A percentile compares a stretch with the other conserved stretches of the same genome.
Conservation (phyloP, 2,888 invertebrate genomes). For the Itoplectis maculator region DNA sequence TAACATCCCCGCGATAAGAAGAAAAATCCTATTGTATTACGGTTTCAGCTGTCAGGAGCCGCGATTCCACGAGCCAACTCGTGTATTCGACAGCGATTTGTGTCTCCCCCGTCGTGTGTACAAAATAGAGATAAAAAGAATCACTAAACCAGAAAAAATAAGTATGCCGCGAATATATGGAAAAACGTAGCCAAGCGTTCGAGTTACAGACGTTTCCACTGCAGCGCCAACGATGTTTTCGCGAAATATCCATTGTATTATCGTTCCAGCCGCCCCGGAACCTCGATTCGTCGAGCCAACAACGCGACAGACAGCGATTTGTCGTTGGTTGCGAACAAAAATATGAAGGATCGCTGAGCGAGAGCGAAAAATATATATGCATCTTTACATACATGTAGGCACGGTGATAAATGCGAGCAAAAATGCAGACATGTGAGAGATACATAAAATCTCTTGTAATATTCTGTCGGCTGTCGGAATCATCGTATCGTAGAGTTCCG, state of each 20-base stretch:
- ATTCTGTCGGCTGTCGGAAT: too few relatives aligned
- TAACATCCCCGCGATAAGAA: conserved; percentile 28
- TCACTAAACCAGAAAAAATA: conserved; percentile 13
- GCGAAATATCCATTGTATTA: not conserved
- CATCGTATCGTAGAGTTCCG: too few relatives aligned
- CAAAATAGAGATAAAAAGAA: conserved; percentile 15
- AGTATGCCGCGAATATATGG: not conserved
- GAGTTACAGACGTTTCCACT: not conserved
- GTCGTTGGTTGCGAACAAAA: too few relatives aligned
- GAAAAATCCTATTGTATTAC: conserved; percentile 46
- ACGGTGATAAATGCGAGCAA: not conserved
- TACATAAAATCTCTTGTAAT: not conserved
- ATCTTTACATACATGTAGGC: too few relatives aligned
- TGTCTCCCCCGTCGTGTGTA: not conserved
- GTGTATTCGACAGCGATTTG: not conserved
- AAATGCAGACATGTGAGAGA: not conserved
- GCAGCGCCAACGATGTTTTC: not conserved
- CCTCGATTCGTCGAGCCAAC: too few relatives aligned
- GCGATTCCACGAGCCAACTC: conserved; percentile 13
- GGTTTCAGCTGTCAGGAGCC: conserved; percentile 20
- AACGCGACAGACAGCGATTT: too few relatives aligned
- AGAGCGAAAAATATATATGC: not conserved
- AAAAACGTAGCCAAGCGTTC: conserved; percentile 18
- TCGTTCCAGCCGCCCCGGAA: not conserved
- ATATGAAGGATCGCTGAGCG: too few relatives aligned